phyloP scores from a whole-genome alignment of 2,888 invertebrate genomes.

The Bellardia pandia region DNA sequence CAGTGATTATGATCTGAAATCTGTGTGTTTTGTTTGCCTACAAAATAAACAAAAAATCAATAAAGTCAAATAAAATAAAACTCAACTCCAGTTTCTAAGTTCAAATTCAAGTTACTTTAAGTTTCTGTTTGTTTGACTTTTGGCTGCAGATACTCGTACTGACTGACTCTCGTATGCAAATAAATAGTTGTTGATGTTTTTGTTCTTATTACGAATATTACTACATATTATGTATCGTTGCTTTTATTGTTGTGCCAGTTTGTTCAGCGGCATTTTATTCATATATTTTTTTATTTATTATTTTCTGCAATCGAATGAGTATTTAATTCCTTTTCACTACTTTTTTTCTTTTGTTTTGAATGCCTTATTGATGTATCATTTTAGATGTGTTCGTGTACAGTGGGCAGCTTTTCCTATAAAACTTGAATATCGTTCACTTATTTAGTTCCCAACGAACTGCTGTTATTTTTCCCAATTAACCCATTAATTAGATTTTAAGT shows the following conservation, averaged over 20 bases:
- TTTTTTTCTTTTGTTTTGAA: conserved; percentile 4
- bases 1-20: conserved; percentile 67
- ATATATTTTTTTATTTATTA: conserved; percentile 28
- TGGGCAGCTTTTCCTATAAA: conserved; percentile 4
- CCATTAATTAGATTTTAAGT: conserved; percentile 5
- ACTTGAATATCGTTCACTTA: background rate
- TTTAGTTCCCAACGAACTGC: background rate
- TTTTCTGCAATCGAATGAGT: background rate
- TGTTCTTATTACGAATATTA: background rate
- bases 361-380: conserved; percentile 19
- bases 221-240: background rate
- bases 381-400: background rate
- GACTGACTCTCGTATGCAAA: conserved; percentile 5
- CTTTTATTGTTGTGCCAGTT: conserved; percentile 1
- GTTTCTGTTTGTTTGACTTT: background rate
- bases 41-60: background rate
- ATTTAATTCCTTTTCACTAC: conserved; percentile 32
- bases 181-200: background rate
- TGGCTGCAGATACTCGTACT: background rate
- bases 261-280: conserved; percentile 54
- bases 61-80: background rate
- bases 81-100: conserved; percentile 10
- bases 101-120: conserved; percentile 34
- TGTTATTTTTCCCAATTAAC: background rate
- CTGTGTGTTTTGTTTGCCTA: conserved; percentile 4